These are phyloP conservation scores for Theropithecus gelada DNA, from an alignment of 2,113 vertebrate genomes.

Conservation along the genomic window DNA sequence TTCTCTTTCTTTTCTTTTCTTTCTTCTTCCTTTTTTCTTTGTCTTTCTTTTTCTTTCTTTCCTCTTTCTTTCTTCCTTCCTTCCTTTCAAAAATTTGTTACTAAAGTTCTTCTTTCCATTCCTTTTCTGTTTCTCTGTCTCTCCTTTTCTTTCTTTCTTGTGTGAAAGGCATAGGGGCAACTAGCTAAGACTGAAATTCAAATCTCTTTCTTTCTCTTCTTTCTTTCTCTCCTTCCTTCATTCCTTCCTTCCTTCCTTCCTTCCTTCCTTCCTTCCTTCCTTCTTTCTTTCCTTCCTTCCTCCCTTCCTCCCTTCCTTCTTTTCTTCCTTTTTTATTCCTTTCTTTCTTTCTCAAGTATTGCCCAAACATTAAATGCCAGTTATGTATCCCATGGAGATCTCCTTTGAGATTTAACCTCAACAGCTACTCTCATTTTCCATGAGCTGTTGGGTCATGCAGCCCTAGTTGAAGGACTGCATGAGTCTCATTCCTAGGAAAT, in stretches of 20 bases:
- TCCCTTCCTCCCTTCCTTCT: too few species aligned
- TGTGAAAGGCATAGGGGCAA: not conserved
- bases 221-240: too few species aligned
- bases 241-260: fast-evolving
- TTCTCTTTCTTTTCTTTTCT: too few species aligned
- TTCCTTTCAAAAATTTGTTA: fast-evolving
- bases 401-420: not conserved
- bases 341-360: not conserved
- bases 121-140: fast-evolving
- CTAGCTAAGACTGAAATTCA: not conserved
- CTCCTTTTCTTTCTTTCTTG: not conserved
- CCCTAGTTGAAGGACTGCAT: fast-evolving
- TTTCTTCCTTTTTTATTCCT: not conserved
- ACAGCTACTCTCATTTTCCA: not conserved
- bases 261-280: too few species aligned
- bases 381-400: not conserved
- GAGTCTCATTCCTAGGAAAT: not conserved
- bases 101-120: fast-evolving
- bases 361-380: not conserved
- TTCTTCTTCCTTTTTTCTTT: too few species aligned
- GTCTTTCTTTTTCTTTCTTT: too few species aligned
- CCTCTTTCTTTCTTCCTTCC: too few species aligned
- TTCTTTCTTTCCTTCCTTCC: too few species aligned
- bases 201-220: too few species aligned
- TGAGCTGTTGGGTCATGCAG: not conserved